phyloP scores from a whole-genome alignment of 2,113 vertebrate species.

The Desmodus rotundus region DNA sequence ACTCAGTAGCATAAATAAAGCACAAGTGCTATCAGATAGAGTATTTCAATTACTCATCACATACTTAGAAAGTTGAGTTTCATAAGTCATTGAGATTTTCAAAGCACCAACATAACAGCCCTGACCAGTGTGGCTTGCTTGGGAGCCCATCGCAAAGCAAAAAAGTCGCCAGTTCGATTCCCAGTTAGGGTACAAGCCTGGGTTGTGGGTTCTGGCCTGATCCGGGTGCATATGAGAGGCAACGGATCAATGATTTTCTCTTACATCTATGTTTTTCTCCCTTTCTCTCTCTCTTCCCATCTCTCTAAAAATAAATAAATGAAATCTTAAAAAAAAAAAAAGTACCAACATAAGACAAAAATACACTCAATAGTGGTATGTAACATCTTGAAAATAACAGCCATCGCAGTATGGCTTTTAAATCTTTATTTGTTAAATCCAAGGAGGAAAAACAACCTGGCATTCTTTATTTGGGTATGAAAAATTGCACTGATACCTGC shows the following conservation, averaged over 20 bases:
- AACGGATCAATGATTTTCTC: too few species aligned
- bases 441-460: background rate
- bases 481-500: background rate
- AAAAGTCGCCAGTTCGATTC: too few species aligned
- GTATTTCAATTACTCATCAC: background rate
- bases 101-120: background rate
- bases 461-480: background rate
- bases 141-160: too few species aligned
- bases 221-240: too few species aligned
- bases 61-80: conserved; percentile 8
- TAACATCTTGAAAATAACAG: background rate
- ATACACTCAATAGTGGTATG: background rate
- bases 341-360: conserved; percentile 9
- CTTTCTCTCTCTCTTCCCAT: too few species aligned
- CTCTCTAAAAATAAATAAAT: too few species aligned
- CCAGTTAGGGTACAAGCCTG: too few species aligned
- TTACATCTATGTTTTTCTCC: too few species aligned
- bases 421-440: conserved; percentile 23
- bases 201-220: too few species aligned
- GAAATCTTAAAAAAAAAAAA: background rate
- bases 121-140: too few species aligned
- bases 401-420: background rate
- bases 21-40: background rate
- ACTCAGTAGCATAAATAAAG: background rate
- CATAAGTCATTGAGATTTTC: conserved; percentile 3